Evolutionary conservation across 2,113 vertebrate species (phyloP), one percentile per base, ranked within the genome.

Genomic region (Isichthys henryi): DNA sequence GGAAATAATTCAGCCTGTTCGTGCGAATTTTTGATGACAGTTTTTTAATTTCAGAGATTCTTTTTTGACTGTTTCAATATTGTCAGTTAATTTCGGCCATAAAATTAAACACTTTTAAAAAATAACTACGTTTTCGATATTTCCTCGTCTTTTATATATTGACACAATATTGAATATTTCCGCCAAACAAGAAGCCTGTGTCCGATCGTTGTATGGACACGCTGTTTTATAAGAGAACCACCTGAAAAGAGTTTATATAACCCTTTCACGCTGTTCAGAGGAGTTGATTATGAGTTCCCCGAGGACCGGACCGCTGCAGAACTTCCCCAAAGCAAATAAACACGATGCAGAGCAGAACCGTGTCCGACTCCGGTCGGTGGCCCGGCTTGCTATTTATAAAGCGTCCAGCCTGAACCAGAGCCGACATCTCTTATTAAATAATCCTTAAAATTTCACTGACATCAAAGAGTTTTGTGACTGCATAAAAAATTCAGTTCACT

Each of bases 231-330:
- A 77, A 77, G 45, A 77, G 23, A 21, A 50, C 27, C 39, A 53
- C 66, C 6, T 58, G 46, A 88, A 90, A 53, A 31, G 2, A 19
- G 62, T 80, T 56, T 56, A 43, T 27, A 88, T 58, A 88, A 84
- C 87, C 7, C 66, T 85, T 77, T 48, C 49, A 43, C 87, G 48
- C 58, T 88, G 86, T 90, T 89, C 90, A 88, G 87, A 87, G 82
- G n/a, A 88, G 85, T 58, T 89, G 90, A 91, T 90, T 90, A 88
- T 19, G 86, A 88, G 87, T 90, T 90, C 52, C 87, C 77, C 23
- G 48, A 91, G 21, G 70, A 84, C 13, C 13, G 31, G 62, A 50
- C 35, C 21, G 62, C 74, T 86, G 80, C 56, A 87, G 45, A 89
- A 88, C 82, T 52, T 74, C 62, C 31, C 88, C 15, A 31, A 84